Conservation (phyloP, 2,113 vertebrate genomes). For the Ailurus styani region DNA sequence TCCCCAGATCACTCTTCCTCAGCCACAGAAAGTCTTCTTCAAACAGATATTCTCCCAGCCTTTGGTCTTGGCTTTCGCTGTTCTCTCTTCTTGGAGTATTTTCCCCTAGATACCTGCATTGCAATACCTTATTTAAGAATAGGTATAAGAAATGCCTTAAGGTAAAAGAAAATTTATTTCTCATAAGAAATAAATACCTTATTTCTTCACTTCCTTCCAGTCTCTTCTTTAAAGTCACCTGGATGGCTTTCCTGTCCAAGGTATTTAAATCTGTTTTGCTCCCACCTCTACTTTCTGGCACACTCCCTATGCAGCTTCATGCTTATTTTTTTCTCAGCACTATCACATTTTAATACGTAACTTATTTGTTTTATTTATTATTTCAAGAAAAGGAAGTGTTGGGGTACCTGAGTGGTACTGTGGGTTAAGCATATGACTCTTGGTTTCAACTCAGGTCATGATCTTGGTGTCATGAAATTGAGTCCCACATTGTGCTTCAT, state of each 20-base stretch:
- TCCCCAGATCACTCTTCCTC: neutral
- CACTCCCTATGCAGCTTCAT: neutral
- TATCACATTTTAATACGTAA: neutral
- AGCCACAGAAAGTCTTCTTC: neutral
- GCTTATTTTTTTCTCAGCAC: neutral
- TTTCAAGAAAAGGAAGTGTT: neutral
- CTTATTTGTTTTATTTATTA: neutral
- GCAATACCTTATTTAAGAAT: too few species aligned
- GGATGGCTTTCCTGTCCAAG: neutral
- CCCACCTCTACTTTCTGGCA: neutral
- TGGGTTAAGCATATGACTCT: neutral
- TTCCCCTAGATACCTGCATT: neutral
- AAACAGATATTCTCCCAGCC: neutral
- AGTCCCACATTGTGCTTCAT: neutral
- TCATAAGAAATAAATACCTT: too few species aligned
- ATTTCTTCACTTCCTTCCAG: neutral
- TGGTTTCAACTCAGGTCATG: neutral
- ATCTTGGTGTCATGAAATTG: neutral
- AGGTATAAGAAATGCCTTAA: too few species aligned
- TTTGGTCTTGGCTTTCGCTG: neutral
- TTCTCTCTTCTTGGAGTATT: neutral
- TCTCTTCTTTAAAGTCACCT: neutral
- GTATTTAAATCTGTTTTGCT: neutral
- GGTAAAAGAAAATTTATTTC: too few species aligned
- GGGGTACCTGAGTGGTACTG: neutral